Conservation (phyloP, 2,797 vertebrate species). For the Lutjanus argentimaculatus region DNA sequence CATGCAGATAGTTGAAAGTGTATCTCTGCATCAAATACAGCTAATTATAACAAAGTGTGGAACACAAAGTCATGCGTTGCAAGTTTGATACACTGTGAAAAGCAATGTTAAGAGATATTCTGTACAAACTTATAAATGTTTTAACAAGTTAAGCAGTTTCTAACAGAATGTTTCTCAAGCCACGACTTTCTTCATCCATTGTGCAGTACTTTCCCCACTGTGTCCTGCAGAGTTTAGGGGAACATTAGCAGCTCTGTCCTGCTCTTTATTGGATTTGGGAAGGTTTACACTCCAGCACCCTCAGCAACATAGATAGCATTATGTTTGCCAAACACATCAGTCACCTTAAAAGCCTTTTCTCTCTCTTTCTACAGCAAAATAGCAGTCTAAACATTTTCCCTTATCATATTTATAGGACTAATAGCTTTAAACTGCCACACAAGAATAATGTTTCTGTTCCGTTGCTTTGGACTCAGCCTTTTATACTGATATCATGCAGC, state of each 20-base stretch:
- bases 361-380: too few species aligned
- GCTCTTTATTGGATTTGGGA: background rate
- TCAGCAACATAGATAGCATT: background rate
- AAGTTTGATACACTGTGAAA: background rate
- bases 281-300: background rate
- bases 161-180: background rate
- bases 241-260: background rate
- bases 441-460: background rate
- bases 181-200: background rate
- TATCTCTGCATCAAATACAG: background rate
- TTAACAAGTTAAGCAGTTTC: background rate
- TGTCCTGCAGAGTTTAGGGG: background rate
- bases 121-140: background rate
- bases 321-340: background rate
- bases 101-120: background rate
- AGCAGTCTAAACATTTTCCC: background rate
- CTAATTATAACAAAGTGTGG: constrained; percentile 1
- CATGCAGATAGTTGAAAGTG: background rate
- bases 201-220: background rate
- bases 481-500: background rate
- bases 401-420: background rate
- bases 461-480: background rate
- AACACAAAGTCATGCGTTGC: background rate
- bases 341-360: background rate
- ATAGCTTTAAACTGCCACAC: background rate